Percentiles rank a stretch among this genome's conserved stretches.
phyloP scores from a whole-genome alignment of 2,888 invertebrate genomes.

The Xanthia icteritia region DNA sequence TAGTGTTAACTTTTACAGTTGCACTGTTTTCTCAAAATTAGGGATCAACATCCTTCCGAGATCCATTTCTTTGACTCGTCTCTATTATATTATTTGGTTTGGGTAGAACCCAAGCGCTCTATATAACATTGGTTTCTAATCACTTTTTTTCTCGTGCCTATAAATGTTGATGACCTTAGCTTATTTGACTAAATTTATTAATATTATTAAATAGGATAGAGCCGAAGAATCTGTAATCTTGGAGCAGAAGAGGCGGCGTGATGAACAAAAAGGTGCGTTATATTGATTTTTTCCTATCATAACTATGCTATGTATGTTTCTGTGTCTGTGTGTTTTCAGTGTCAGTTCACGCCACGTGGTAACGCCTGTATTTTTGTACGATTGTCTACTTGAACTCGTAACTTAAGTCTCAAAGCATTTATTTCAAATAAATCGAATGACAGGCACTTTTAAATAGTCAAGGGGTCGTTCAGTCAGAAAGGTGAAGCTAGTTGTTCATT shows the following conservation, averaged over 20 bases:
- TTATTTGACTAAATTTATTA: slow-evolving; percentile 24
- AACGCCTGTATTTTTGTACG: not conserved
- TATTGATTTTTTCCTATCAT: not conserved
- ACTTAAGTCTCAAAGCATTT: too few relatives aligned
- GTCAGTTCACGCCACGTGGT: not conserved
- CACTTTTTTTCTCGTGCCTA: not conserved
- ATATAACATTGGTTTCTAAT: not conserved
- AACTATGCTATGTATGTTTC: not conserved
- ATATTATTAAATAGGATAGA: slow-evolving; percentile 90
- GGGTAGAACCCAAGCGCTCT: not conserved
- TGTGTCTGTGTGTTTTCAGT: slow-evolving; percentile 1
- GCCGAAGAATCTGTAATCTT: slow-evolving; percentile 92
- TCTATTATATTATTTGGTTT: slow-evolving; percentile 2
- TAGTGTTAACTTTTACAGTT: slow-evolving; percentile 4
- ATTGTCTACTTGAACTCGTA: not conserved
- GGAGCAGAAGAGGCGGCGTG: slow-evolving; percentile 95
- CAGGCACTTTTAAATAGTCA: too few relatives aligned
- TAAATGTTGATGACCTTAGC: not conserved
- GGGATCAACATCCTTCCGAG: not conserved
- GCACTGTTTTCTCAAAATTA: not conserved
- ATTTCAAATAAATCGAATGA: too few relatives aligned
- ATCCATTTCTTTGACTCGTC: not conserved
- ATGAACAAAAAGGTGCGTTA: slow-evolving; percentile 93
- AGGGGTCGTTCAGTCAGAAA: too few relatives aligned
- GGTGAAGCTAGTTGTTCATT: too few relatives aligned